A percentile compares a stretch with the other conserved stretches of the same genome.
These are phyloP conservation scores for Holothuria leucospilota DNA, from an alignment of 53 echinoderm and acorn worm genomes.

Conservation along the genomic window DNA sequence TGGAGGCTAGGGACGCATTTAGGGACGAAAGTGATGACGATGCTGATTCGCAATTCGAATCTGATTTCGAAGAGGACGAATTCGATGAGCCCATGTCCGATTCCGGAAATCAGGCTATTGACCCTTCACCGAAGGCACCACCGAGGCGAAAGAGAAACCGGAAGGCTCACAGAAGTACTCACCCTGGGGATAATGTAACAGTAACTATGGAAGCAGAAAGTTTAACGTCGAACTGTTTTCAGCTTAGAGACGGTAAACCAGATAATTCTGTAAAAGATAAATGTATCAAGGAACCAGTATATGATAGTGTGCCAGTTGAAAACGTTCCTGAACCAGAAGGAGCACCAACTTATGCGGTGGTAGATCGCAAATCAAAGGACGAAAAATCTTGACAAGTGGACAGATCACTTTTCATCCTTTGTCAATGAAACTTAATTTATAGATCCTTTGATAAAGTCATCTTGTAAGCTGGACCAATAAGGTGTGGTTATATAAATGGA, in stretches of 20 bases:
- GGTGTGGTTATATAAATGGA: too few species aligned
- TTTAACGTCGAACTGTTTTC: too few species aligned
- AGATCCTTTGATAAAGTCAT: too few species aligned
- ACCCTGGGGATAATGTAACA: neutral
- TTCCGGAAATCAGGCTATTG: constrained; percentile 27
- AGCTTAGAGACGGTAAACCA: too few species aligned
- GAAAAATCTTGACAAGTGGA: neutral
- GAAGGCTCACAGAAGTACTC: neutral
- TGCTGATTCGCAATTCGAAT: constrained; percentile 42
- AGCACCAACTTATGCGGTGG: constrained; percentile 15
- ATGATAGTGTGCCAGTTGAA: too few species aligned
- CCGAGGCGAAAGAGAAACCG: constrained; percentile 23
- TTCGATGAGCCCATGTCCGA: constrained; percentile 43
- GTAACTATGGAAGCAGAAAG: neutral
- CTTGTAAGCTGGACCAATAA: too few species aligned
- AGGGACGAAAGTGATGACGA: constrained; percentile 6
- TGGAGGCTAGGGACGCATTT: too few species aligned
- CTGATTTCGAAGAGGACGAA: constrained; percentile 47
- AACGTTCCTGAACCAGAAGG: neutral
- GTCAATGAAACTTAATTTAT: too few species aligned
- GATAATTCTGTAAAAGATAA: too few species aligned
- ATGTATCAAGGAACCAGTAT: too few species aligned
- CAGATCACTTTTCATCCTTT: too few species aligned
- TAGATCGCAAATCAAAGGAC: constrained; percentile 14
- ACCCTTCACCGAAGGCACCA: constrained; percentile 19